Percentiles rank a stretch among this genome's conserved stretches.
Evolutionary conservation across 2,888 invertebrate species (phyloP).

Genomic region (Eristalinus sepulchralis): DNA sequence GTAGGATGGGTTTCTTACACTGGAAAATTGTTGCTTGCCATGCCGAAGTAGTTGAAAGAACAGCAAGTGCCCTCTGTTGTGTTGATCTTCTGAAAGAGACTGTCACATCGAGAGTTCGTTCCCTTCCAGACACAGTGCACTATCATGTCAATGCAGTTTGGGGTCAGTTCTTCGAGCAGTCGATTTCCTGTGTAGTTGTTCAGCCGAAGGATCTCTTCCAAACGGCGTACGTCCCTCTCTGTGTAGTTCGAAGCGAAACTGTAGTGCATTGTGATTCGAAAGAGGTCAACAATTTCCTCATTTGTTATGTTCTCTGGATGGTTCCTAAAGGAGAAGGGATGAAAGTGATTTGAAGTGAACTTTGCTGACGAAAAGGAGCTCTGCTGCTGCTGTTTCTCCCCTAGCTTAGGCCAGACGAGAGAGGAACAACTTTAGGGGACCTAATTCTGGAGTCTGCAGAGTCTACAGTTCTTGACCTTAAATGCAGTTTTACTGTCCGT

Average conservation of each 20-base stretch:
- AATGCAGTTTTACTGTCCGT: too few relatives aligned
- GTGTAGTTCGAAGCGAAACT: slow-evolving; percentile 74
- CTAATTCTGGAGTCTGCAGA: too few relatives aligned
- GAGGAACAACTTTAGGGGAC: too few relatives aligned
- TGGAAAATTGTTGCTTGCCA: slow-evolving; percentile 77
- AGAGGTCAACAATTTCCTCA: slow-evolving; percentile 74
- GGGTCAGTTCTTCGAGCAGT: slow-evolving; percentile 79
- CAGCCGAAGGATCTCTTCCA: slow-evolving; percentile 74
- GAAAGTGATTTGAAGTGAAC: too few relatives aligned
- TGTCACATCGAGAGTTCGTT: slow-evolving; percentile 82
- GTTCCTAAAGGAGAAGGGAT: slow-evolving; percentile 71
- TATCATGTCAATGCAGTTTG: slow-evolving; percentile 83
- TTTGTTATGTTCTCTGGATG: slow-evolving; percentile 77
- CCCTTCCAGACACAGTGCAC: slow-evolving; percentile 85
- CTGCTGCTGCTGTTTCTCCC: too few relatives aligned
- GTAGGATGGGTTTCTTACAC: slow-evolving; percentile 69
- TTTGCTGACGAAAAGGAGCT: too few relatives aligned
- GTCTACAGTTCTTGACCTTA: too few relatives aligned
- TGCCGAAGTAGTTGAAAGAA: slow-evolving; percentile 85
- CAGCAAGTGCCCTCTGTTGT: slow-evolving; percentile 84
- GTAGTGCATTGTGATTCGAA: slow-evolving; percentile 75
- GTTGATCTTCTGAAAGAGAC: slow-evolving; percentile 82
- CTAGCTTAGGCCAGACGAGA: too few relatives aligned
- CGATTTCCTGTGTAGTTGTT: slow-evolving; percentile 76
- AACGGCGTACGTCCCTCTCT: slow-evolving; percentile 72